Evolutionary conservation across 2,888 invertebrate species (phyloP).

Genomic region (Belgica antarctica): DNA sequence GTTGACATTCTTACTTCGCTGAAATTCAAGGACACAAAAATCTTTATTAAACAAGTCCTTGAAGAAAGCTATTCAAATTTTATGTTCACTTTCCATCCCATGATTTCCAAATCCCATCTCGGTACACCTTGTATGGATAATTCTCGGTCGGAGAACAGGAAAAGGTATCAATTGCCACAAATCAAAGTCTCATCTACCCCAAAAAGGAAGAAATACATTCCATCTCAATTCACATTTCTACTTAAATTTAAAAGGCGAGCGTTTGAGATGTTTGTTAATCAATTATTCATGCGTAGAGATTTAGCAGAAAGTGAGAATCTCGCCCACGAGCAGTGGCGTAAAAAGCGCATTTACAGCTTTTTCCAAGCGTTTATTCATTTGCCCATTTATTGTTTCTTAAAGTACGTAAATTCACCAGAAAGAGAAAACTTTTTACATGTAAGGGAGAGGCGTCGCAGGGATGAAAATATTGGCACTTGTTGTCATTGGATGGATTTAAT

Average conservation of each 20-base stretch:
- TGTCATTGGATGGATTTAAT: background rate
- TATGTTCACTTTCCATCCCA: slow-evolving; percentile 20
- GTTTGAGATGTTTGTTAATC: slow-evolving; percentile 24
- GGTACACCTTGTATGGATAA: no score
- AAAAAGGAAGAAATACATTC: slow-evolving; percentile 11
- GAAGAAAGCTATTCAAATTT: slow-evolving; percentile 40
- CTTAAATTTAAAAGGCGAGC: slow-evolving; percentile 43
- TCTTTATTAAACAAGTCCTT: no score
- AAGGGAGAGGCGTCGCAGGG: background rate
- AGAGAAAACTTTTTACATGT: background rate
- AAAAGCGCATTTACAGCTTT: slow-evolving; percentile 4
- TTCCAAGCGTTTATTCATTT: slow-evolving; percentile 26
- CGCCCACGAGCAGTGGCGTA: background rate
- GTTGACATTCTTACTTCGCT: no score
- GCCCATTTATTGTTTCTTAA: slow-evolving; percentile 16
- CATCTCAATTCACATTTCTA: slow-evolving; percentile 19
- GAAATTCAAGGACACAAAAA: no score
- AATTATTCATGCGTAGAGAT: slow-evolving; percentile 28
- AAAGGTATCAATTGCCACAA: slow-evolving; percentile 34
- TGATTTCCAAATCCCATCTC: no score
- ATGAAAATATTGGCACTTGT: slow-evolving; percentile 34
- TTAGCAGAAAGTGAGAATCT: background rate
- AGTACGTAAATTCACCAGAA: background rate
- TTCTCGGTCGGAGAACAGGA: no score
- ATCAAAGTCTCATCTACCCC: slow-evolving; percentile 25